phyloP scores from a whole-genome alignment of 2,888 invertebrate species.

The Tetheella fluctuosa region DNA sequence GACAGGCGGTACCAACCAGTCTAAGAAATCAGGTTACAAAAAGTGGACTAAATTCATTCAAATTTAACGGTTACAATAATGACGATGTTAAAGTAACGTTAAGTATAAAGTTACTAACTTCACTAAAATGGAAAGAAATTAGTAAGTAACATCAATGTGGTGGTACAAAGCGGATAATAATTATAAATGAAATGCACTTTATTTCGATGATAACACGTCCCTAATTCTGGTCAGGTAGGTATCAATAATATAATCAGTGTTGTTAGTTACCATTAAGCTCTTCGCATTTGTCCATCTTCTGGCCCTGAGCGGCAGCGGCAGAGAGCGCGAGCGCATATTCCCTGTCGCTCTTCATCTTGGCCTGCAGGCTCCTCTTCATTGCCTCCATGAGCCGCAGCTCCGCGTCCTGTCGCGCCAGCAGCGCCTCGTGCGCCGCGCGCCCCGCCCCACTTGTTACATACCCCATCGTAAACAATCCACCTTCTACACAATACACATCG shows the following conservation, averaged over 20 bases:
- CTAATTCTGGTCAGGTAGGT: too few relatives aligned
- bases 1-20: too few relatives aligned
- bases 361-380: slow-evolving; percentile 93
- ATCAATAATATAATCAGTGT: neutral
- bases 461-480: slow-evolving; percentile 85
- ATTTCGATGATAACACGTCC: neutral
- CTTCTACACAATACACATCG: slow-evolving; percentile 67
- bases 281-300: slow-evolving; percentile 91
- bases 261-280: slow-evolving; percentile 85
- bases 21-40: neutral
- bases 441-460: slow-evolving; percentile 95
- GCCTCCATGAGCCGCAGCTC: slow-evolving; percentile 96
- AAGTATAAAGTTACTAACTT: neutral
- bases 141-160: neutral
- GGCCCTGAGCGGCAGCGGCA: slow-evolving; percentile 91
- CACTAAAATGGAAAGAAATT: too few relatives aligned
- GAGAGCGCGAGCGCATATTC: slow-evolving; percentile 94
- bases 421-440: slow-evolving; percentile 95
- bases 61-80: neutral
- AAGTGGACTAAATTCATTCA: neutral
- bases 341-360: slow-evolving; percentile 95
- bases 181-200: neutral
- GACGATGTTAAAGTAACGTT: neutral
- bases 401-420: slow-evolving; percentile 95
- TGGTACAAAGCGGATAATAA: neutral